A percentile compares a stretch with the other conserved stretches of the same genome.
phyloP scores from a whole-genome alignment of 2,113 vertebrate genomes.

The Esox niger region DNA sequence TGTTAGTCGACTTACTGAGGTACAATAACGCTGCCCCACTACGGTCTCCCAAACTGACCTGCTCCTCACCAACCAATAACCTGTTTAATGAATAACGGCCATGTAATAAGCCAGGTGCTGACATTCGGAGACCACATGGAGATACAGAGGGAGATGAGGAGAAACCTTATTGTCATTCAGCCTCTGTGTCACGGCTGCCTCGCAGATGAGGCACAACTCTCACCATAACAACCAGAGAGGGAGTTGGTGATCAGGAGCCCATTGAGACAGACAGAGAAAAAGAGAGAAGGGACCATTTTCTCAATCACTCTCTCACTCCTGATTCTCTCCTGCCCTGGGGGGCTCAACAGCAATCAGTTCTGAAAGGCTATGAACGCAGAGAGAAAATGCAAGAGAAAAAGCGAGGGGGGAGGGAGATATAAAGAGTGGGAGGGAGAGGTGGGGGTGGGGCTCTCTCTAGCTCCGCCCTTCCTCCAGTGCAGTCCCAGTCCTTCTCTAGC shows the following conservation, averaged over 20 bases:
- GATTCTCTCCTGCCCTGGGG: slow-evolving; percentile 20
- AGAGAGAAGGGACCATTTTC: slow-evolving; percentile 27
- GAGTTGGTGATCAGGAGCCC: slow-evolving; percentile 12
- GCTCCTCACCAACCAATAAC: too few species aligned
- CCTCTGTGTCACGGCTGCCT: slow-evolving; percentile 37
- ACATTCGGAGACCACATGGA: background rate
- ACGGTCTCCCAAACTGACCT: too few species aligned
- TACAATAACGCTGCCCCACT: too few species aligned
- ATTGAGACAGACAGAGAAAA: slow-evolving; percentile 32
- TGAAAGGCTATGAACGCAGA: slow-evolving; percentile 24
- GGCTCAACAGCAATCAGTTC: slow-evolving; percentile 27
- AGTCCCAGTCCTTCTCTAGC: slow-evolving; percentile 4
- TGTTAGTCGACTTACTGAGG: too few species aligned
- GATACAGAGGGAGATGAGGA: slow-evolving; percentile 4
- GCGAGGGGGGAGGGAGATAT: background rate
- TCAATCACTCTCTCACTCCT: slow-evolving; percentile 31
- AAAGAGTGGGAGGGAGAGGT: background rate
- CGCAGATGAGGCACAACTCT: slow-evolving; percentile 60
- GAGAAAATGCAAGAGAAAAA: background rate
- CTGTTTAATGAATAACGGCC: background rate
- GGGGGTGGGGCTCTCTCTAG: background rate
- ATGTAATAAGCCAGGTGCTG: background rate
- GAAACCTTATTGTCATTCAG: slow-evolving; percentile 26
- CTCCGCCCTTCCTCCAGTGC: too few species aligned
- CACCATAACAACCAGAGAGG: slow-evolving; percentile 41